Base-by-base conservation (phyloP, 2,113 vertebrate genomes). In the Mystacornis crossleyi region DNA sequence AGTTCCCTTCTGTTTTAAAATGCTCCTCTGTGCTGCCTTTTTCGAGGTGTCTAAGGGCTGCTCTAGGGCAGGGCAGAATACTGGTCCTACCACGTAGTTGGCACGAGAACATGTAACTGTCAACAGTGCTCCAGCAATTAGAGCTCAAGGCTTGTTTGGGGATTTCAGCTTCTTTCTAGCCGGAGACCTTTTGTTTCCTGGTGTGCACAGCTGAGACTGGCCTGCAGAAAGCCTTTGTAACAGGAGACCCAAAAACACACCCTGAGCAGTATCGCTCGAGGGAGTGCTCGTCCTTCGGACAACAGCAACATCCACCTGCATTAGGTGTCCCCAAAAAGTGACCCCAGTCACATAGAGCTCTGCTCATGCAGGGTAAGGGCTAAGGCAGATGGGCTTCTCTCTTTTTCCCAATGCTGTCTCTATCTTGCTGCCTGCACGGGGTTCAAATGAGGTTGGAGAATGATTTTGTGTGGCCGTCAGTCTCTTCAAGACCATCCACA, bases 401-500 rank as follows among this genome's bases (percentile, higher is more conserved):
- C 65, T 48, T 61, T 25, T 82, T 62, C n/a, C 48, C 58, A 50
- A 7, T 2, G 3, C 66, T 90, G 61, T 18, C 81, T 82, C 48
- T 72, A 66, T 40, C 53, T 62, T 72, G 71, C 82, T 75, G 70
- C 80, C 77, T 89, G 75, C 72, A 40, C 0, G 0, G 47, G 19
- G 34, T 48, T 34, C 89, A 92, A 66, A 92, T 48, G 51, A 90
- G 69, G 61, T 12, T 55, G 61, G 42, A 92, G 79, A 70, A 70
- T 28, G 72, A 65, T 92, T 97, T 86, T 89, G 43, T 74, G 40
- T 47, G 77, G 71, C 86, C 38, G 1, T 66, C 93, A 86, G 38
- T 92, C 82, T 86, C 86, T 95, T 95, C 67, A 93, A 93, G 75
- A 86, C 62, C 67, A 90, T 95, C 82, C 60, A 40, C 82, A 82